Base-by-base conservation (phyloP, 2,797 vertebrate species). In the Gymnocypris eckloni region DNA sequence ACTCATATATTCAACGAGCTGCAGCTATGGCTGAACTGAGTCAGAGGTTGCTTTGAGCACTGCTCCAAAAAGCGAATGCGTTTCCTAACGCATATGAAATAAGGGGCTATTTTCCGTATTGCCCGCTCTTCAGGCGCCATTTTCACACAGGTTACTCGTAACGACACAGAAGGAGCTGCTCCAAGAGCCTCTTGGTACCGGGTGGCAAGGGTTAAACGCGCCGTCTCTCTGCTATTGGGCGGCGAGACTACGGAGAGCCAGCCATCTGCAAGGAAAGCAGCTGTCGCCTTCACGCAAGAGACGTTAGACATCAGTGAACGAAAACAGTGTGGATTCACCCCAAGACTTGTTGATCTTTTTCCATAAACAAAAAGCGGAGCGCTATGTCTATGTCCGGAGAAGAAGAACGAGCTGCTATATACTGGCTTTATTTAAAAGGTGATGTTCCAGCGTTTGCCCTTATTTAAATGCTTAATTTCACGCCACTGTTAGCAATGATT, bases 261-360 rank as follows among this genome's bases (percentile, higher is more conserved):
- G 77, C 73, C 83, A 83, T 88, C 87, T 87, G 76, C 89, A 87
- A 79, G 84, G 54, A 82, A 86, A 81, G 85, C 84, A 84, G 83
- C 84, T 88, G 91, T 92, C 87, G 91, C 89, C 92, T 90, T 90
- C 90, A 88, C 88, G 67, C 90, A 79, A 86, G 91, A 92, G 89
- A 67, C 79, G 76, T 59, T 71, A 54, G 91, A 92, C 92, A 93
- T 91, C 86, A 91, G 91, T 88, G 88, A 82, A 91, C 86, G 92
- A 92, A 92, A 87, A 91, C 90, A 90, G 86, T 76, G 86, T 16
- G 87, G 81, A 87, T 90, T 89, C 86, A 81, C 89, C 67, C 79
- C 87, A 61, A 69, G 89, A 96, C 95, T 96, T 96, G 95, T 96
- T 96, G 95, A 96, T 95, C 92, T 89, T 69, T 52, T 77, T 81